Evolutionary conservation across 23 tunicate genomes (phyloP), one percentile per base, ranked within the genome.

Genomic region (Trididemnum clinides): DNA sequence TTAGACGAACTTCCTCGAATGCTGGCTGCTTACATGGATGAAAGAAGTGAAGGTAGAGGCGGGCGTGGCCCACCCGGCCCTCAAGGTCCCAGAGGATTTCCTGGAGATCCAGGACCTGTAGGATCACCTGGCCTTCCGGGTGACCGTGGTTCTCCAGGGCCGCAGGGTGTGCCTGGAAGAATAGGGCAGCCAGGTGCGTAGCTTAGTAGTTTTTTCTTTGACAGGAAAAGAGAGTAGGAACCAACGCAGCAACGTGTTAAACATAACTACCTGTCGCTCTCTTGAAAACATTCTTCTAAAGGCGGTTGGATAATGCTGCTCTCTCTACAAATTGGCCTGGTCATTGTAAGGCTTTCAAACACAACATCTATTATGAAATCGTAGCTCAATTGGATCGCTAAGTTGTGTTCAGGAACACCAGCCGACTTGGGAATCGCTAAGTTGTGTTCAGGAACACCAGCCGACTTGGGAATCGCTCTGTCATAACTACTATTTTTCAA

Each of bases 31-130:
- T 33, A 57, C 69, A 70, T 87, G 59, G 91, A 87, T 10, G 39
- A 32, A 29, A 33, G 21, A 18, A 34, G 22, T 1, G 1, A 20
- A 10, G 78, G 59, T 30, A n/a, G n/a, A n/a, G n/a, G n/a, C n/a
- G 65, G 51, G 33, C 72, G 91, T n/a, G 91, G 91, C 7, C 35
- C 81, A 27, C 78, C 80, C 18, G 91, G 91, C 1, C 91, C 91
- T 12, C 77, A 51, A 1, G 91, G 91, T 32, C 65, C 65, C 23
- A 70, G 85, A 51, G 91, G 91, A 37, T 80, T 33, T 49, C 72
- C 80, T 33, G 91, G 91, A 25, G 71, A 87, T 21, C 33, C 59
- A 0, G 91, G 91, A 1, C 57, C 64, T 22, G 34, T 28, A 0
- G 91, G 91, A n/a, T 81, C 85, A 3, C 39, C 50, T 20, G 91